Evolutionary conservation across 2,113 vertebrate genomes (phyloP).

Genomic region (Carassius auratus): DNA sequence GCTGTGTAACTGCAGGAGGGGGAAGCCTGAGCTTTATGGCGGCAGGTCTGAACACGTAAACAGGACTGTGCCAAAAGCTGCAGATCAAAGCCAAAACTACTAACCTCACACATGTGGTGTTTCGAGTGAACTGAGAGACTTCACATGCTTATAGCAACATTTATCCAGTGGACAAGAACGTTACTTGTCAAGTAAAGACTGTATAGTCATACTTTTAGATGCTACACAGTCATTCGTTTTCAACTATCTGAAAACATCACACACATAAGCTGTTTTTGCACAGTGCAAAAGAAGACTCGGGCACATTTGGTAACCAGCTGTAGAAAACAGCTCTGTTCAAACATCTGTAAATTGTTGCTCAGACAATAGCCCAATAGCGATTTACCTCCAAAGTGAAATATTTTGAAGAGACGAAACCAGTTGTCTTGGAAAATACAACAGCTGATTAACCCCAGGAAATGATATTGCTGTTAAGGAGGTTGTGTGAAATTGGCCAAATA

Average conservation of each 20-base stretch:
- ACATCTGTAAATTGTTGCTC: constrained; percentile 23
- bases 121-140: neutral
- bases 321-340: constrained; percentile 16
- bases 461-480: constrained; percentile 60
- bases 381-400: neutral
- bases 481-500: constrained; percentile 25
- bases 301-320: constrained; percentile 38
- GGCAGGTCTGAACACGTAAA: constrained; percentile 66
- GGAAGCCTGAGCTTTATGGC: constrained; percentile 50
- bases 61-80: constrained; percentile 40
- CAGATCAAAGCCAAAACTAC: constrained; percentile 55
- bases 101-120: neutral
- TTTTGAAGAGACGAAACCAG: neutral
- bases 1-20: constrained; percentile 51
- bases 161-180: neutral
- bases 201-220: neutral
- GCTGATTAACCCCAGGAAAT: constrained; percentile 62
- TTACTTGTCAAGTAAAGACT: neutral
- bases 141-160: neutral
- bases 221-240: neutral
- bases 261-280: neutral
- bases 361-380: neutral
- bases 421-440: constrained; percentile 48
- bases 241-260: neutral
- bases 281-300: neutral